These are phyloP conservation scores for Maniola hyperantus DNA, from an alignment of 2,888 invertebrate species.

Conservation along the genomic window DNA sequence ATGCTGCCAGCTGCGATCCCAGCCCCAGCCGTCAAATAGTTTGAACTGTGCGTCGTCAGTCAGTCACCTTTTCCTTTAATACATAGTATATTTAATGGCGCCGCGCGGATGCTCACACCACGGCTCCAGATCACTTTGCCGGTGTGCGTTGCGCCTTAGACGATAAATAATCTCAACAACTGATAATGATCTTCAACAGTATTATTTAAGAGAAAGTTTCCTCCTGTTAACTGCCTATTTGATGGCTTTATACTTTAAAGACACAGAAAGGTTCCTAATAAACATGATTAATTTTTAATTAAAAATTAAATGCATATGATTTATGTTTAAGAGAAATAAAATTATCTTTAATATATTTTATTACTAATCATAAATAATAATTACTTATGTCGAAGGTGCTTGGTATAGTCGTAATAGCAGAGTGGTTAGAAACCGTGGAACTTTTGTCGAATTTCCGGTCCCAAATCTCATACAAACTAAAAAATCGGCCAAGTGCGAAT, in stretches of 20 bases:
- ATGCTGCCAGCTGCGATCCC: too few relatives aligned
- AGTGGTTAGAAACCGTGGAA: not conserved
- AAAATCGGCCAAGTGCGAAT: too few relatives aligned
- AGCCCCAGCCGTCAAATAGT: too few relatives aligned
- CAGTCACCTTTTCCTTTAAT: too few relatives aligned
- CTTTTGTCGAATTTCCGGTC: too few relatives aligned
- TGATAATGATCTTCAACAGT: not conserved
- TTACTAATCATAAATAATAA: not conserved
- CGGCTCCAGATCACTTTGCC: too few relatives aligned
- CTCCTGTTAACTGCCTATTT: slow-evolving; percentile 7
- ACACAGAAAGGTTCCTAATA: not conserved
- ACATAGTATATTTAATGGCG: too few relatives aligned
- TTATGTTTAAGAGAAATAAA: slow-evolving; percentile 1
- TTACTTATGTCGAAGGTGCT: not conserved
- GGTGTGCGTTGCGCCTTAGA: not conserved
- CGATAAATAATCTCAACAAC: not conserved
- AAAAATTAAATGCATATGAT: slow-evolving; percentile 5
- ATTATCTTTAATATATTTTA: not conserved
- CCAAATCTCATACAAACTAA: too few relatives aligned
- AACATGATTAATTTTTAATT: not conserved
- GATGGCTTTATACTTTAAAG: slow-evolving; percentile 9
- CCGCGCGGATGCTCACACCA: too few relatives aligned
- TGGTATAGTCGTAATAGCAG: not conserved
- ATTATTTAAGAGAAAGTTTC: slow-evolving; percentile 1
- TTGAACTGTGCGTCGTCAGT: too few relatives aligned